A percentile compares a stretch with the other conserved stretches of the same genome.
Evolutionary conservation across 2,888 invertebrate genomes (phyloP).

Genomic region (Noctua janthe): DNA sequence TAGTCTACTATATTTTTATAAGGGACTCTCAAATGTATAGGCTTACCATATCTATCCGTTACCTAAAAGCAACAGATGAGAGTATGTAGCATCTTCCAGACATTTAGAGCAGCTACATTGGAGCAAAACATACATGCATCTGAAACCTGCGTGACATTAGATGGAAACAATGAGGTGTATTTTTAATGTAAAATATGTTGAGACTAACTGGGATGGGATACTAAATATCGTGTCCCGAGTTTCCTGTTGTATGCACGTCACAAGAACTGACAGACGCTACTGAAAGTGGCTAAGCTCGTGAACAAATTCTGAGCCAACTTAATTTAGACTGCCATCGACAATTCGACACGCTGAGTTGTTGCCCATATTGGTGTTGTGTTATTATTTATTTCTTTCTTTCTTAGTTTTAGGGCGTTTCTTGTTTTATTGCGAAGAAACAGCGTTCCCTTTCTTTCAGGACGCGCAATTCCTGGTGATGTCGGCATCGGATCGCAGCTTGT

Average conservation of each 20-base stretch:
- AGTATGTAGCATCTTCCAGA: too few species aligned
- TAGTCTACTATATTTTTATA: background rate
- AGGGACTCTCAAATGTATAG: background rate
- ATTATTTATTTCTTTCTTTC: background rate
- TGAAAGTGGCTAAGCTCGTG: background rate
- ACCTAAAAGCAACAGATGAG: background rate
- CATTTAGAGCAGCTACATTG: background rate
- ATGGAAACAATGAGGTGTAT: background rate
- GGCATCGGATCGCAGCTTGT: constrained; percentile 91
- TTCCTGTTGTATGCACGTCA: background rate
- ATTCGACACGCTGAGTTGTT: background rate
- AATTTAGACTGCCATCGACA: background rate
- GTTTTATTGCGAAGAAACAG: background rate
- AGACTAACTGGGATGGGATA: background rate
- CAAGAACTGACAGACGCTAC: background rate
- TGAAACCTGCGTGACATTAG: background rate
- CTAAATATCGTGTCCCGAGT: background rate
- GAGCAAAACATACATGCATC: background rate
- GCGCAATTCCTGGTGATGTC: constrained; percentile 89
- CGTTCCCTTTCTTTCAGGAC: constrained; percentile 76
- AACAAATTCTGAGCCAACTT: background rate
- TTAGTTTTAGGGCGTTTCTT: background rate
- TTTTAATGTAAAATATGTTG: background rate
- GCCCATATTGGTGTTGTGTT: background rate
- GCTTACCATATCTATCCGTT: background rate